A percentile compares a stretch with the other conserved stretches of the same genome.
Evolutionary conservation across 1,140 invertebrate genomes (phyloP).

Genomic region (Saxidomus purpurata): DNA sequence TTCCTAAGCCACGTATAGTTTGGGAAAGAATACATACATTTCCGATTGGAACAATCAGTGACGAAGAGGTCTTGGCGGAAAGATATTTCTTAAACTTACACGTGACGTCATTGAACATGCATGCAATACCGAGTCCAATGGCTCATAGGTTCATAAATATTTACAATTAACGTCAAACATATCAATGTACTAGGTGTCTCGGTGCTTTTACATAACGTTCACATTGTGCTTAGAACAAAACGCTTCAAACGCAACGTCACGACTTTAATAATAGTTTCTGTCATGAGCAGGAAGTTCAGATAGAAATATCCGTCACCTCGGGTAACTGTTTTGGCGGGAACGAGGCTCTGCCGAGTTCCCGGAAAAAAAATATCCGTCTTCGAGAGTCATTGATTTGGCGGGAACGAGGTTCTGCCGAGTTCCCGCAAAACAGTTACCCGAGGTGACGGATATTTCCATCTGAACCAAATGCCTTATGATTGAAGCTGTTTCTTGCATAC

Average conservation of each 20-base stretch:
- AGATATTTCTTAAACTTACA: slow-evolving; percentile 14
- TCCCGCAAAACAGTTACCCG: too few species aligned
- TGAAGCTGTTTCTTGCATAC: too few species aligned
- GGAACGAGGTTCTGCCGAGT: too few species aligned
- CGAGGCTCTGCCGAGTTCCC: too few species aligned
- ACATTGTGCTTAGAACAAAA: background rate
- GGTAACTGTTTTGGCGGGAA: too few species aligned
- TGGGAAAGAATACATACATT: background rate
- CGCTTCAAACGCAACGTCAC: background rate
- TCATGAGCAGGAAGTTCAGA: too few species aligned
- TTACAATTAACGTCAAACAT: background rate
- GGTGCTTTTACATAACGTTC: background rate
- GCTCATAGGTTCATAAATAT: background rate
- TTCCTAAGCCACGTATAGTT: background rate
- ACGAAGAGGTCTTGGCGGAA: background rate
- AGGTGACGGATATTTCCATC: too few species aligned
- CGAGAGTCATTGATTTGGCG: too few species aligned
- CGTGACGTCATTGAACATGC: background rate
- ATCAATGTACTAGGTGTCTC: background rate
- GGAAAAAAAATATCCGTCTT: too few species aligned
- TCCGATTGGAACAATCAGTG: background rate
- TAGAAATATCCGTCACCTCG: too few species aligned
- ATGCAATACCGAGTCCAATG: background rate
- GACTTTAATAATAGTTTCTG: too few species aligned
- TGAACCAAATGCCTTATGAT: too few species aligned